A percentile compares a stretch with the other conserved stretches of the same genome.
Evolutionary conservation across 2,113 vertebrate species (phyloP).

Genomic region (Tachycineta bicolor): DNA sequence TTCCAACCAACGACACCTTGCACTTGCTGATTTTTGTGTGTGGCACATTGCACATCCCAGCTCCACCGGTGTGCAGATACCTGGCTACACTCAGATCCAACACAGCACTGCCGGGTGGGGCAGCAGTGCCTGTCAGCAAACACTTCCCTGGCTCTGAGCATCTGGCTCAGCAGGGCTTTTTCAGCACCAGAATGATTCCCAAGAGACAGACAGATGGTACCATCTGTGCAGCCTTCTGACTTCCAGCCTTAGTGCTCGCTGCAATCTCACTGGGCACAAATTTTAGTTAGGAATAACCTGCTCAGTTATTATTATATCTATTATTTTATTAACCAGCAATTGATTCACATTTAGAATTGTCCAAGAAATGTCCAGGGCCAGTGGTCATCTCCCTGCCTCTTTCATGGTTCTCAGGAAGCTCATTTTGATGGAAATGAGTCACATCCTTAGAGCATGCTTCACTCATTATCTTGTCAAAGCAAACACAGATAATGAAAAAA

Average conservation of each 20-base stretch:
- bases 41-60: accelerated
- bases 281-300: not conserved
- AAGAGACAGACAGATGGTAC: not conserved
- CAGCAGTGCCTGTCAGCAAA: not conserved
- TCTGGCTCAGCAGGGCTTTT: not conserved
- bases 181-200: not conserved
- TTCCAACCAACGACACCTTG: not conserved
- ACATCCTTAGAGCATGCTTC: not conserved
- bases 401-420: not conserved
- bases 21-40: not conserved
- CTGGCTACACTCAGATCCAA: not conserved
- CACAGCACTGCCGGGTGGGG: not conserved
- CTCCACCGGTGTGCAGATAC: not conserved
- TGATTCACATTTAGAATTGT: not conserved
- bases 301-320: not conserved
- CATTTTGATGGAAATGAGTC: conserved; percentile 24
- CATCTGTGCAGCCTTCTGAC: not conserved
- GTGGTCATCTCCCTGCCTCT: not conserved
- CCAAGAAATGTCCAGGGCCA: not conserved
- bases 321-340: not conserved
- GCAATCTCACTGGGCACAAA: not conserved
- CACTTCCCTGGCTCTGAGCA: not conserved
- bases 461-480: not conserved
- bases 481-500: not conserved
- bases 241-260: not conserved